Conservation (phyloP, 2,113 vertebrate species). For the Callipepla californica region DNA sequence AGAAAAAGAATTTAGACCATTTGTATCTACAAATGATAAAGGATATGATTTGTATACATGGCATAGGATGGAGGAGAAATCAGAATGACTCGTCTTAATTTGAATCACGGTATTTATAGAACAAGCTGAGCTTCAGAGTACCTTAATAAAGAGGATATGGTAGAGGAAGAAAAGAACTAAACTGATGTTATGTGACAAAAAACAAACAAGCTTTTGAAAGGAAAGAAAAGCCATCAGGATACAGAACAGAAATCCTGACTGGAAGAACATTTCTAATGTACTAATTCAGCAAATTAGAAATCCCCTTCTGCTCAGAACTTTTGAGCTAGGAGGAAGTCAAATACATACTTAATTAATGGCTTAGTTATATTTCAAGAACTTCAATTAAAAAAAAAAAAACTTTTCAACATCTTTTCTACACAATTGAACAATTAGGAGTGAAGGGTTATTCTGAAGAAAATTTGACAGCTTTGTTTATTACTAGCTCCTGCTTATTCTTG, state of each 20-base stretch:
- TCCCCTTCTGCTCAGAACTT: not conserved
- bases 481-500: not conserved
- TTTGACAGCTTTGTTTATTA: not conserved
- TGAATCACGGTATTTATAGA: not conserved
- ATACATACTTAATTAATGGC: not conserved
- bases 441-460: not conserved
- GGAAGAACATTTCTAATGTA: not conserved
- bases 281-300: not conserved
- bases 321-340: not conserved
- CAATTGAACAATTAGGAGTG: not conserved
- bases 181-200: not conserved
- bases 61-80: not conserved
- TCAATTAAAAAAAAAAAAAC: not conserved
- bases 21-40: not conserved
- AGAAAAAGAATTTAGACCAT: not conserved
- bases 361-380: not conserved
- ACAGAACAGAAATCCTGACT: not conserved
- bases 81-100: not conserved
- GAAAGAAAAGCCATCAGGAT: not conserved
- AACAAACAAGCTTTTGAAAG: not conserved
- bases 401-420: not conserved
- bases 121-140: not conserved
- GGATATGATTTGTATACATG: not conserved
- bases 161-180: not conserved
- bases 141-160: not conserved